These are phyloP conservation scores for Ramphastos sulfuratus DNA, from an alignment of 2,113 vertebrate genomes.

Conservation along the genomic window DNA sequence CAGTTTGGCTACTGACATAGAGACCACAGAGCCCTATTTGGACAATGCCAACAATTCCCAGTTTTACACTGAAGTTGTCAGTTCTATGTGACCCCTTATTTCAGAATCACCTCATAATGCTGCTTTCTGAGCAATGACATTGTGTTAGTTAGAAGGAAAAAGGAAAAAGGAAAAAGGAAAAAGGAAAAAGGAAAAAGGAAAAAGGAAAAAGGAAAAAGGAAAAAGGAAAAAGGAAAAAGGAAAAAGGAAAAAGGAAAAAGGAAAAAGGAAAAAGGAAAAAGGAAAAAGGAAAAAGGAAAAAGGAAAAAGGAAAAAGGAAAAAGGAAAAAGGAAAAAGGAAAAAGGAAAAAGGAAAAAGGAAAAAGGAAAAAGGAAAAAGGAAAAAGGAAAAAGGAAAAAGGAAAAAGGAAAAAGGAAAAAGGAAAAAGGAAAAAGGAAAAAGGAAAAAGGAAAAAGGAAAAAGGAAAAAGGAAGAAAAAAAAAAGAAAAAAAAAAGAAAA, in stretches of 20 bases:
- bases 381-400: not conserved
- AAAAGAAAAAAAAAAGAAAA: not conserved
- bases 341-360: not conserved
- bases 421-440: not conserved
- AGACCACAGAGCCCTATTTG: not conserved
- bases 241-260: not conserved
- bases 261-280: not conserved
- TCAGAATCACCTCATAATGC: not conserved
- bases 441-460: not conserved
- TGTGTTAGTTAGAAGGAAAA: not conserved
- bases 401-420: not conserved
- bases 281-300: not conserved
- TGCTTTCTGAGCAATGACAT: not conserved
- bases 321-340: too few species aligned
- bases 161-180: not conserved
- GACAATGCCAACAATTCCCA: rapidly evolving
- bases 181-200: not conserved
- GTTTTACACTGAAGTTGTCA: not conserved
- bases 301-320: not conserved
- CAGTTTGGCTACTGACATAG: rapidly evolving
- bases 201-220: not conserved
- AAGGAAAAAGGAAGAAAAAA: not conserved
- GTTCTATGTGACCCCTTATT: not conserved
- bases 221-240: not conserved
- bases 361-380: not conserved